Evolutionary conservation across 2,888 invertebrate genomes (phyloP), one percentile per base, ranked within the genome.

Genomic region (Lasioglossum calceatum): DNA sequence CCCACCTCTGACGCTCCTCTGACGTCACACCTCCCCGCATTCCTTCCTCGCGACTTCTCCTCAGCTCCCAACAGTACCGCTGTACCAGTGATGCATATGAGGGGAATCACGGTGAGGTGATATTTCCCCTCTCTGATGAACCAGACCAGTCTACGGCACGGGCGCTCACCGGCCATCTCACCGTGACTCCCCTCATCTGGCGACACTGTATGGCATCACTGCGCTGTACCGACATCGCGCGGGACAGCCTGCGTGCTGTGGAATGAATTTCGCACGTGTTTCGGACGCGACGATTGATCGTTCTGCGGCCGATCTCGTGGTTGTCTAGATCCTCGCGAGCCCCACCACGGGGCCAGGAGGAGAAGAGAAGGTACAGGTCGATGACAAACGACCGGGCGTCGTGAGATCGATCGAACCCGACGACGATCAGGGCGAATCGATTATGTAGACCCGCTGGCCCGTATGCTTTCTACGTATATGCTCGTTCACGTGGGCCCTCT

Each of bases 391-490:
- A 32, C 8, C 36, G 2, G 67, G 16, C 36, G 23, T 39, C 23
- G 10, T 39, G 4, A 19, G 67, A 36, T 50, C 67, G 14, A 16
- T 42, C 36, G 64, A 74, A 12, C 16, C 14, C 4, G 36, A 44
- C 67, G 67, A 50, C 70, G 77, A 89, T 87, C 90, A 91, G 44
- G 91, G 90, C 39, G 91, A 87, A 7, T 94, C 94, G 82, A 94
- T 90, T 58, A 92, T 87, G 81, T 94, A 94, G 74, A 94, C 87
- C n/a, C 87, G 90, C 77, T 93, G 91, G 70, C 92, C 93, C 50
- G 91, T 89, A 75, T 95, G 95, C 36, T 92, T 93, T 71, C 94
- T 92, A 70, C 93, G 91, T 79, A 95, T 94, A 78, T 95, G 95
- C 61, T 93, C 93, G 74, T 93, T 93, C 61, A 95, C 92, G 86